Percentiles rank a stretch among this genome's conserved stretches.
These are phyloP conservation scores for Trididemnum nubilum DNA, from an alignment of 23 tunicate genomes.

Conservation along the genomic window DNA sequence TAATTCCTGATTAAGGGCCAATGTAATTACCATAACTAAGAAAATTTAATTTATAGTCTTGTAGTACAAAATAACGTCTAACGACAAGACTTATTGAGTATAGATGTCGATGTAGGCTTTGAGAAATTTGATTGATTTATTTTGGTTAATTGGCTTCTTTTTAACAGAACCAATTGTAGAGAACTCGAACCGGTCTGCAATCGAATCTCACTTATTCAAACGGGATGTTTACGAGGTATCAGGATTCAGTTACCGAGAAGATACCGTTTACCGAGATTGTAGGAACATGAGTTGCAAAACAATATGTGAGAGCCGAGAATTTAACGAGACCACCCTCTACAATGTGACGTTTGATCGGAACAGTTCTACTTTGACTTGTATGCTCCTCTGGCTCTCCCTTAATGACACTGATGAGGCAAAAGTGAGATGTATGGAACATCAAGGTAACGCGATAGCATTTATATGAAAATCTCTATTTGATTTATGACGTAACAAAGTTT, in stretches of 20 bases:
- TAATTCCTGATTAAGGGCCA: too few relatives aligned
- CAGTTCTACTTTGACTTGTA: background rate
- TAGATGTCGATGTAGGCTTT: too few relatives aligned
- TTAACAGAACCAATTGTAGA: background rate
- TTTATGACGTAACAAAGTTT: too few relatives aligned
- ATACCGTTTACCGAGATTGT: background rate
- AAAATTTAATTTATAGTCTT: too few relatives aligned
- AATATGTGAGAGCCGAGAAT: background rate
- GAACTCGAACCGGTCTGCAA: background rate
- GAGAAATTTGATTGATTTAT: too few relatives aligned
- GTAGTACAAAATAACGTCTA: too few relatives aligned
- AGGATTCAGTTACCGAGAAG: background rate
- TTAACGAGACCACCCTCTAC: background rate
- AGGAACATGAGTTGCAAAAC: background rate
- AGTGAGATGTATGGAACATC: background rate
- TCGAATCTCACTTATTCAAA: slow-evolving; percentile 5
- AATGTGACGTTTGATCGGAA: background rate
- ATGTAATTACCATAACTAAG: too few relatives aligned
- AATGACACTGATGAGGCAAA: background rate
- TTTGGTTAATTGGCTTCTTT: too few relatives aligned
- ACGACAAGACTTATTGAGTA: too few relatives aligned
- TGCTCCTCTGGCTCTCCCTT: background rate
- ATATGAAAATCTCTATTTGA: too few relatives aligned
- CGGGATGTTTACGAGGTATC: background rate
- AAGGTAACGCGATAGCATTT: background rate